Percentiles rank a stretch among this genome's conserved stretches.
These are phyloP conservation scores for Meloidogyne chitwoodi DNA, from an alignment of 1,140 invertebrate species.

Conservation along the genomic window DNA sequence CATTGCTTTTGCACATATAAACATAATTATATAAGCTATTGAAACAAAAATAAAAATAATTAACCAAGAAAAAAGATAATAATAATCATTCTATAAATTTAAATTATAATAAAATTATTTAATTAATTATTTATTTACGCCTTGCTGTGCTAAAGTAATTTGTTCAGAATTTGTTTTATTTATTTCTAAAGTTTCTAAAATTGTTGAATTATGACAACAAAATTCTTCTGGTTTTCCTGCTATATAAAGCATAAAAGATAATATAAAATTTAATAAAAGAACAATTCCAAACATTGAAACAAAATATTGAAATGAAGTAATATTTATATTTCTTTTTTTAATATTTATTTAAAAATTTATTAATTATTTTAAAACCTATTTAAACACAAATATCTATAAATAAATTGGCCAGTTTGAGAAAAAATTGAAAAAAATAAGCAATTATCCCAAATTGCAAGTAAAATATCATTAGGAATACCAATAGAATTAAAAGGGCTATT, in stretches of 20 bases:
- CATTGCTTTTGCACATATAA: not conserved
- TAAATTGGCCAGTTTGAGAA: not conserved
- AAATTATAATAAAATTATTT: too few species aligned
- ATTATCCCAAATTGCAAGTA: not conserved
- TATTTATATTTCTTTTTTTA: not conserved
- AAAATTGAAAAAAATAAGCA: not conserved
- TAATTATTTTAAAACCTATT: not conserved
- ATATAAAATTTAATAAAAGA: not conserved
- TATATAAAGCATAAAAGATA: not conserved
- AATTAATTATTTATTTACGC: not conserved
- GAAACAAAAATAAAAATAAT: not conserved
- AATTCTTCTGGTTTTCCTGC: not conserved
- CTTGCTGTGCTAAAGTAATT: not conserved
- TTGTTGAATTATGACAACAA: not conserved
- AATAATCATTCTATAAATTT: not conserved
- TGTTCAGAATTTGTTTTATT: not conserved
- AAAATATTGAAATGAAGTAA: not conserved
- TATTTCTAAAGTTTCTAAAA: not conserved
- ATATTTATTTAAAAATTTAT: not conserved
- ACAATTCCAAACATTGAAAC: conserved; percentile 1
- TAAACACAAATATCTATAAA: not conserved
- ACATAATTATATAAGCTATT: not conserved
- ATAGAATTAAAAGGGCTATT: not conserved
- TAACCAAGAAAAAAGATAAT: not conserved
- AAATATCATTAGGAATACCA: not conserved